Evolutionary conservation across 2,113 vertebrate genomes (phyloP).

Genomic region (Nycticorax nycticorax): DNA sequence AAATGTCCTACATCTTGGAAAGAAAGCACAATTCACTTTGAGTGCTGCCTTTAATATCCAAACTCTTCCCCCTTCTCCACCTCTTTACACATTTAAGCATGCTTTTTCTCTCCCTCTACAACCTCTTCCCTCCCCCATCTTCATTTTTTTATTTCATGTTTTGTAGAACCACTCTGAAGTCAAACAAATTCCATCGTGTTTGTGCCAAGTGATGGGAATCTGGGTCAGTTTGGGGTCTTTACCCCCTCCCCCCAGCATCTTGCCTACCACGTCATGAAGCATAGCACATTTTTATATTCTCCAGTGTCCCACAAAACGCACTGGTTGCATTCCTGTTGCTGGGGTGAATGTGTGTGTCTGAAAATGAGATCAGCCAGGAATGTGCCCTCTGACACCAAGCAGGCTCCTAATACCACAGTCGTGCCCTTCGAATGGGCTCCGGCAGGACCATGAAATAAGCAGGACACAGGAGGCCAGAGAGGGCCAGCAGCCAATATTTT

Average conservation of each 20-base stretch:
- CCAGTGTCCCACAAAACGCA: constrained; percentile 40
- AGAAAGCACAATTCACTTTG: not conserved
- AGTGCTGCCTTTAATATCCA: not conserved
- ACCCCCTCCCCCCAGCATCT: not conserved
- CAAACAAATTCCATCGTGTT: not conserved
- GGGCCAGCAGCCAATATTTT: not conserved
- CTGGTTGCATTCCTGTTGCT: constrained; percentile 6
- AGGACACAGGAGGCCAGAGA: not conserved
- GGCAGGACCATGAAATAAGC: not conserved
- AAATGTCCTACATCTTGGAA: not conserved
- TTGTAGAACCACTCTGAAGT: not conserved
- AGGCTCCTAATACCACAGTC: not conserved
- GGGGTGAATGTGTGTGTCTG: not conserved
- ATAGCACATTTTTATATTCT: constrained; percentile 44
- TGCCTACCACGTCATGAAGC: not conserved
- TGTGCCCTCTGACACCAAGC: constrained; percentile 52
- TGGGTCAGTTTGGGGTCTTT: constrained; percentile 11
- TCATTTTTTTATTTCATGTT: not conserved
- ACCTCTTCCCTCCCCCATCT: not conserved
- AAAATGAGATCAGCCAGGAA: constrained; percentile 37
- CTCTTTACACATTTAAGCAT: not conserved
- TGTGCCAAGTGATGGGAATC: not conserved
- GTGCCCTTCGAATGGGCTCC: not conserved
- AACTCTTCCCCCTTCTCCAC: not conserved
- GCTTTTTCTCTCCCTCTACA: not conserved